Conservation (phyloP, 1,140 invertebrate species). For the Camponotus floridanus region DNA sequence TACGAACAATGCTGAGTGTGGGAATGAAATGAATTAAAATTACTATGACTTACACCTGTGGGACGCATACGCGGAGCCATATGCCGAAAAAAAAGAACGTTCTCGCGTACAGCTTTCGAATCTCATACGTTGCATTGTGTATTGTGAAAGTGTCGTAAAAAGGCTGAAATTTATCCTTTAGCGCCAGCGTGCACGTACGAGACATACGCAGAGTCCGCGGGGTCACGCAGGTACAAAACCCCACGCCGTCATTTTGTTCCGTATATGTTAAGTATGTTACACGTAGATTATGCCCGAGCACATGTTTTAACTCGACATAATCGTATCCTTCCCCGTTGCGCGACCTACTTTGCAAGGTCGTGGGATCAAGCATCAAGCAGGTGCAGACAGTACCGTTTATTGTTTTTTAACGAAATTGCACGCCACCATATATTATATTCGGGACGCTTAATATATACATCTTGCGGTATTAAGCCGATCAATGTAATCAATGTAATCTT, state of each 20-base stretch:
- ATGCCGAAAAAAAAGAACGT: constrained; percentile 14
- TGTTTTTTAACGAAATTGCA: constrained; percentile 40
- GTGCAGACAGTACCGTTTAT: constrained; percentile 67
- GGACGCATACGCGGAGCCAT: neutral
- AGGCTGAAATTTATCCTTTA: constrained; percentile 20
- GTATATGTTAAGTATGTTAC: constrained; percentile 78
- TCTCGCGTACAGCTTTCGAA: neutral
- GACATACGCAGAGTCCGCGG: neutral
- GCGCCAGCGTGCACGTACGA: neutral
- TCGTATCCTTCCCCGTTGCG: constrained; percentile 75
- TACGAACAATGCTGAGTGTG: neutral
- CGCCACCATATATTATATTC: constrained; percentile 45
- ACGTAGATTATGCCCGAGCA: constrained; percentile 75
- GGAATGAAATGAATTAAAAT: constrained; percentile 14
- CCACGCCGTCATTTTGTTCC: constrained; percentile 71
- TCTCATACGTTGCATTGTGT: neutral
- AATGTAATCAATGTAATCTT: constrained; percentile 30
- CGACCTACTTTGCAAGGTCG: constrained; percentile 80
- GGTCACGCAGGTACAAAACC: constrained; percentile 47
- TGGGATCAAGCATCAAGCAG: constrained; percentile 70
- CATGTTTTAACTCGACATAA: constrained; percentile 74
- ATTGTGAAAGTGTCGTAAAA: constrained; percentile 37
- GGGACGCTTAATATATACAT: constrained; percentile 27
- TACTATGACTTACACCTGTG: constrained; percentile 5
- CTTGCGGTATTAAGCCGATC: constrained; percentile 25